Conservation (phyloP, 2,888 invertebrate species). For the Patella ulyssiponensis region DNA sequence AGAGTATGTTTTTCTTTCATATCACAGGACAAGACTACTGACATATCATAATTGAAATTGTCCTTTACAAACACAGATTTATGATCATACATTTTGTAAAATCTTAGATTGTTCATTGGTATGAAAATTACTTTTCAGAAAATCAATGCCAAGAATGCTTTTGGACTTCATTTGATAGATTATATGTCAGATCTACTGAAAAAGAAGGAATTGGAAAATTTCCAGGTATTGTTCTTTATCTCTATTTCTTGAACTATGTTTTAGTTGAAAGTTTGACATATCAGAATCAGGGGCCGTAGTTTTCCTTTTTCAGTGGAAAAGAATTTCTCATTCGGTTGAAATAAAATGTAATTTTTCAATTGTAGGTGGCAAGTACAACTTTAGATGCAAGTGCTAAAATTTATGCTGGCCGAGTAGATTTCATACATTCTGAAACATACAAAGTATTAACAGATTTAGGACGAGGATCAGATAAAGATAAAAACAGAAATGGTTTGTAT, state of each 20-base stretch:
- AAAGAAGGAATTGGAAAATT: constrained; percentile 80
- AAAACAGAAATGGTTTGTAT: constrained; percentile 22
- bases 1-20: too few species aligned
- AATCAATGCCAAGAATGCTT: constrained; percentile 91
- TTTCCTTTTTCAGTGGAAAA: background rate
- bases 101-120: background rate
- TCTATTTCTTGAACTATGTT: background rate
- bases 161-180: constrained; percentile 89
- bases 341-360: constrained; percentile 50
- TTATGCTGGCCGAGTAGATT: constrained; percentile 89
- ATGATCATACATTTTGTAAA: too few species aligned
- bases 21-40: too few species aligned
- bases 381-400: constrained; percentile 91
- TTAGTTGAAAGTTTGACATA: background rate
- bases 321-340: background rate
- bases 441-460: constrained; percentile 80
- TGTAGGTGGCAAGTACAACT: constrained; percentile 85
- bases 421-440: constrained; percentile 84
- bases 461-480: constrained; percentile 52
- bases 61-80: too few species aligned
- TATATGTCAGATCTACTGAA: constrained; percentile 84
- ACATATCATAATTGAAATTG: too few species aligned
- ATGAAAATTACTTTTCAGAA: constrained; percentile 76
- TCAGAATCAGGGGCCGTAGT: background rate
- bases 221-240: constrained; percentile 70